A percentile compares a stretch with the other conserved stretches of the same genome.
phyloP scores from a whole-genome alignment of 2,797 vertebrate species.

The Benthosema pterotum region DNA sequence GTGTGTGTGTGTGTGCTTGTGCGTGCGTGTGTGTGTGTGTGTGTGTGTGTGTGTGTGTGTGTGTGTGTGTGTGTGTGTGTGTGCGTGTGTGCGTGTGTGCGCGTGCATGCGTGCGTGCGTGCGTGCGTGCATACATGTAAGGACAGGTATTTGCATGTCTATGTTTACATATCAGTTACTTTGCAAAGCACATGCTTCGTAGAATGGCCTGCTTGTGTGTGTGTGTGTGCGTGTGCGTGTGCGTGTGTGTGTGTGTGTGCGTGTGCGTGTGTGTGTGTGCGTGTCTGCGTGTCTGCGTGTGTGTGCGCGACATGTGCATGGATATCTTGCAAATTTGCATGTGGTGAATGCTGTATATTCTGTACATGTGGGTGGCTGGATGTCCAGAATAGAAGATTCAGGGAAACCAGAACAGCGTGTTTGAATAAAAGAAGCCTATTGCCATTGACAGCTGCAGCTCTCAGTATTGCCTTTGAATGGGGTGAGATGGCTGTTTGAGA shows the following conservation, averaged over 20 bases:
- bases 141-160: no score
- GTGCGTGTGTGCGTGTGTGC: background rate
- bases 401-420: constrained; percentile 38
- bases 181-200: no score
- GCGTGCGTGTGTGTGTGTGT: background rate
- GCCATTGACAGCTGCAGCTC: constrained; percentile 40
- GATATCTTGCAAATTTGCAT: constrained; percentile 15
- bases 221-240: background rate
- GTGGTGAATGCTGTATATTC: constrained; percentile 17
- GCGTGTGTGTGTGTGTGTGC: constrained; percentile 7
- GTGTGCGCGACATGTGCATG: constrained; percentile 7
- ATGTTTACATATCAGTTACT: no score
- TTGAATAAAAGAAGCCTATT: constrained; percentile 51
- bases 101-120: constrained; percentile 7
- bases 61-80: constrained; percentile 6
- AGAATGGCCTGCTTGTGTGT: no score
- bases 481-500: constrained; percentile 58
- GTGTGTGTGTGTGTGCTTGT: background rate
- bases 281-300: background rate
- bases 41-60: constrained; percentile 8
- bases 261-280: background rate
- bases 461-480: constrained; percentile 40
- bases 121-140: background rate
- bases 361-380: constrained; percentile 26
- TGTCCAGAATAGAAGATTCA: constrained; percentile 49